A percentile compares a stretch with the other conserved stretches of the same genome.
Conservation (phyloP, 2,888 invertebrate species). For the Hyles lineata region DNA sequence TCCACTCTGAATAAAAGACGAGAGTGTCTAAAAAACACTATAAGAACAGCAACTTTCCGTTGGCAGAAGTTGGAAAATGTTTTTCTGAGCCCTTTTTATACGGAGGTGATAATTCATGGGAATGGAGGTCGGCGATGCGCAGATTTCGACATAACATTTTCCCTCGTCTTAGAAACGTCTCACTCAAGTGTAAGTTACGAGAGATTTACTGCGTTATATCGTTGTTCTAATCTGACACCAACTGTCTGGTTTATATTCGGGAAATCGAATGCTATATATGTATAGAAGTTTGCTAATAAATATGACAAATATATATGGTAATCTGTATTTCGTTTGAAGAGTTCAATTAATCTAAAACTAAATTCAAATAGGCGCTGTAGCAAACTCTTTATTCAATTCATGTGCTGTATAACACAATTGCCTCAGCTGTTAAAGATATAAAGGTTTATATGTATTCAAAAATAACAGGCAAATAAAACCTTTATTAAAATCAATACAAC, state of each 20-base stretch:
- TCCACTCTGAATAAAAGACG: slow-evolving; percentile 10
- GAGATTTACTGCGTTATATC: slow-evolving; percentile 20
- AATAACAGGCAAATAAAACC: too few relatives aligned
- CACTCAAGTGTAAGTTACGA: slow-evolving; percentile 17
- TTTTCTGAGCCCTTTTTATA: slow-evolving; percentile 23
- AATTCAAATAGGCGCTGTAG: too few relatives aligned
- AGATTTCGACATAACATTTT: slow-evolving; percentile 24
- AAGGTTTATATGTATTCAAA: too few relatives aligned
- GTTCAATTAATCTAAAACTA: not conserved
- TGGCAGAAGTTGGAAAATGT: slow-evolving; percentile 2
- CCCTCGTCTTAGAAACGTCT: slow-evolving; percentile 20
- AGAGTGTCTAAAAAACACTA: slow-evolving; percentile 18
- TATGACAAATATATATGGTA: not conserved
- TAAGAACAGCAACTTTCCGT: slow-evolving; percentile 14
- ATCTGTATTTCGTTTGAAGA: not conserved
- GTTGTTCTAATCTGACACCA: slow-evolving; percentile 20
- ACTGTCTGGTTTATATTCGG: slow-evolving; percentile 18
- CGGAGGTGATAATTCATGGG: slow-evolving; percentile 26
- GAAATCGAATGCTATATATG: slow-evolving; percentile 14
- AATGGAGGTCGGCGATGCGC: slow-evolving; percentile 24
- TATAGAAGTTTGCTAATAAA: not conserved
- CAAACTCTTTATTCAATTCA: too few relatives aligned
- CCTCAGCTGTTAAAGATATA: too few relatives aligned
- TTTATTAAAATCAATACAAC: too few relatives aligned
- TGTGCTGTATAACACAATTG: too few relatives aligned